These are phyloP conservation scores for Aethes cnicana DNA, from an alignment of 2,888 invertebrate genomes.

Conservation along the genomic window DNA sequence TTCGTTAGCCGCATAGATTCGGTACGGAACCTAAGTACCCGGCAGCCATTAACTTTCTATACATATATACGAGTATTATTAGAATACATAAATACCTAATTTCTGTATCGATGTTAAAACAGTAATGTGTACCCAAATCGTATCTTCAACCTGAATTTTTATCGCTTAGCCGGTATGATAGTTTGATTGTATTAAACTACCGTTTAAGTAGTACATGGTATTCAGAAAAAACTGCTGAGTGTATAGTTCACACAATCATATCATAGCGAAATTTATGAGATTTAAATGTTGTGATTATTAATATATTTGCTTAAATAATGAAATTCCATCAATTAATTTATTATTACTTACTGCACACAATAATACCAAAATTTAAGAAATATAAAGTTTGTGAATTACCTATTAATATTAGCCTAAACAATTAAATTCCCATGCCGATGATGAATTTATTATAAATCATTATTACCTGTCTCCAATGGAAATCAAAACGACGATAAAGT, in stretches of 20 bases:
- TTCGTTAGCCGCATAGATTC: slow-evolving; percentile 16
- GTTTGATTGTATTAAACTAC: slow-evolving; percentile 16
- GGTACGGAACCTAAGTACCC: slow-evolving; percentile 18
- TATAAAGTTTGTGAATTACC: slow-evolving; percentile 1
- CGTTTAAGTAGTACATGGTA: slow-evolving; percentile 2
- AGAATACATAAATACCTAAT: slow-evolving; percentile 26
- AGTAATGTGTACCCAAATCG: slow-evolving; percentile 22
- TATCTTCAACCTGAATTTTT: slow-evolving; percentile 10
- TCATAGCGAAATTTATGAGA: no score
- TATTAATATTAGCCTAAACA: no score
- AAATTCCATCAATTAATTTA: no score
- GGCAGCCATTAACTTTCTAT: slow-evolving; percentile 16
- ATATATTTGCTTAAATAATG: no score
- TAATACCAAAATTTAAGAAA: slow-evolving; percentile 21
- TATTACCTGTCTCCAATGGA: slow-evolving; percentile 4
- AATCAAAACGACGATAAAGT: slow-evolving; percentile 4
- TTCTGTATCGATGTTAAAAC: slow-evolving; percentile 22
- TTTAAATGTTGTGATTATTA: no score
- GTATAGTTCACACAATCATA: no score
- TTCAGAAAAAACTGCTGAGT: no score
- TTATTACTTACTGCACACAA: no score
- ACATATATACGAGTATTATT: slow-evolving; percentile 11
- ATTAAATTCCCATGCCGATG: slow-evolving; percentile 8
- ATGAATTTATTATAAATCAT: slow-evolving; percentile 3
- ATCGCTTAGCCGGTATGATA: slow-evolving; percentile 11